A percentile compares a stretch with the other conserved stretches of the same genome.
Evolutionary conservation across 2,797 vertebrate genomes (phyloP).

Genomic region (Enteromius fasciolatus): DNA sequence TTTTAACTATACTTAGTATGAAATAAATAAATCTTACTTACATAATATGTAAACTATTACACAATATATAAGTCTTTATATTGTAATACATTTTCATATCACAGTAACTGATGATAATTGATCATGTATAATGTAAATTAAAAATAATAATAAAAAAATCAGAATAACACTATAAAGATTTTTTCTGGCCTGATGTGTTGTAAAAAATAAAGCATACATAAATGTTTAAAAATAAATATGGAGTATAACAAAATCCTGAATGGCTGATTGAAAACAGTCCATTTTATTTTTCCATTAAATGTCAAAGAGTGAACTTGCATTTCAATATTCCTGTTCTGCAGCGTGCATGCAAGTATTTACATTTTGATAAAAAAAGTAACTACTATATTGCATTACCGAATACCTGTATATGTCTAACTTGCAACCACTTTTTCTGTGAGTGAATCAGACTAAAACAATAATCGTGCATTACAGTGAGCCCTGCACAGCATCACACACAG

Average conservation of each 20-base stretch:
- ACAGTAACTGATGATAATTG: not conserved
- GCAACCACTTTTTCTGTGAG: not conserved
- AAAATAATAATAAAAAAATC: not conserved
- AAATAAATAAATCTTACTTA: too few species aligned
- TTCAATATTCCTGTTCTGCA: not conserved
- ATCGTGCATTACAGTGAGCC: not conserved
- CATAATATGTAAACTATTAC: too few species aligned
- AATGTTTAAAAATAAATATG: too few species aligned
- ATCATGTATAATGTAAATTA: too few species aligned
- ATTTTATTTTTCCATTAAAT: too few species aligned
- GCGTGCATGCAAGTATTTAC: too few species aligned
- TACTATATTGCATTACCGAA: not conserved
- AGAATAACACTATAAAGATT: not conserved
- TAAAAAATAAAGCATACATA: not conserved
- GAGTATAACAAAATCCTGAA: too few species aligned
- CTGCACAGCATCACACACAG: slow-evolving; percentile 1
- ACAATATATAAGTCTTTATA: too few species aligned
- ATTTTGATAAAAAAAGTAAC: too few species aligned
- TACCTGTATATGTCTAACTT: not conserved
- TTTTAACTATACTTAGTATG: too few species aligned
- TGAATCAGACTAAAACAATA: not conserved
- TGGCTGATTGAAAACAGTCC: too few species aligned
- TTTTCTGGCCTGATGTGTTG: not conserved
- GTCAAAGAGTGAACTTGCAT: not conserved
- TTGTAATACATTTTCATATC: not conserved